Percentiles rank a stretch among this genome's conserved stretches.
phyloP scores from a whole-genome alignment of 2,888 invertebrate genomes.

The Tachina lurida region DNA sequence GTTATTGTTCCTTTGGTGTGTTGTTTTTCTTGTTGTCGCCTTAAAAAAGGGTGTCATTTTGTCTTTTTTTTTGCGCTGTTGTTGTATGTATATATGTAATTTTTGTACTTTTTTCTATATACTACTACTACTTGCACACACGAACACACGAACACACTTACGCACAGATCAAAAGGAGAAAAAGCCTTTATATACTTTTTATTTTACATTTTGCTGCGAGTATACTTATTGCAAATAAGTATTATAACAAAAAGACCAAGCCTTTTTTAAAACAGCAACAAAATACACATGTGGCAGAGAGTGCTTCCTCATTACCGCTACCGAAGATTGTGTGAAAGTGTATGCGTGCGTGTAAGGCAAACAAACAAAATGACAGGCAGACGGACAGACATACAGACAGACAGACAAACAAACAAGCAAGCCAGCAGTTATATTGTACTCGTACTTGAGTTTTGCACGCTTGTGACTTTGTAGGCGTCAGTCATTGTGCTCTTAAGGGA shows the following conservation, averaged over 20 bases:
- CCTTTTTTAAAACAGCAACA: conserved; percentile 51
- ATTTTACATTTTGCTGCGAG: conserved; percentile 37
- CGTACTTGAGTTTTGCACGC: conserved; percentile 31
- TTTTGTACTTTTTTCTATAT: conserved; percentile 62
- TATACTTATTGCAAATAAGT: conserved; percentile 61
- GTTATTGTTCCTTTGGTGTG: conserved; percentile 46
- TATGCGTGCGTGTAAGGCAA: conserved; percentile 30
- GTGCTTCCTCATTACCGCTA: conserved; percentile 55
- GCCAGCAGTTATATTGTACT: conserved; percentile 17
- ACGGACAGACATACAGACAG: conserved; percentile 32
- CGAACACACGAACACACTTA: neutral
- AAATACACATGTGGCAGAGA: conserved; percentile 40
- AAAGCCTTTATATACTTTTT: conserved; percentile 61
- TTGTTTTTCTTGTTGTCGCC: conserved; percentile 55
- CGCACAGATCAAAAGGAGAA: conserved; percentile 57
- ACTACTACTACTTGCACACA: conserved; percentile 29
- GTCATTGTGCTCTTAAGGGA: conserved; percentile 57
- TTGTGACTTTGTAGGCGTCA: conserved; percentile 60
- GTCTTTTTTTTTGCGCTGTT: conserved; percentile 29
- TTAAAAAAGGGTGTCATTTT: conserved; percentile 62
- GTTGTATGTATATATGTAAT: conserved; percentile 50
- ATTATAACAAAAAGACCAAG: conserved; percentile 64
- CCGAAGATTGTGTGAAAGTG: conserved; percentile 4
- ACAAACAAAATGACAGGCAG: conserved; percentile 18
- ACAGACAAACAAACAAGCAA: conserved; percentile 15